Percentiles rank a stretch among this genome's conserved stretches.
Evolutionary conservation across 2,113 vertebrate species (phyloP).

Genomic region (Morphnarchus princeps): DNA sequence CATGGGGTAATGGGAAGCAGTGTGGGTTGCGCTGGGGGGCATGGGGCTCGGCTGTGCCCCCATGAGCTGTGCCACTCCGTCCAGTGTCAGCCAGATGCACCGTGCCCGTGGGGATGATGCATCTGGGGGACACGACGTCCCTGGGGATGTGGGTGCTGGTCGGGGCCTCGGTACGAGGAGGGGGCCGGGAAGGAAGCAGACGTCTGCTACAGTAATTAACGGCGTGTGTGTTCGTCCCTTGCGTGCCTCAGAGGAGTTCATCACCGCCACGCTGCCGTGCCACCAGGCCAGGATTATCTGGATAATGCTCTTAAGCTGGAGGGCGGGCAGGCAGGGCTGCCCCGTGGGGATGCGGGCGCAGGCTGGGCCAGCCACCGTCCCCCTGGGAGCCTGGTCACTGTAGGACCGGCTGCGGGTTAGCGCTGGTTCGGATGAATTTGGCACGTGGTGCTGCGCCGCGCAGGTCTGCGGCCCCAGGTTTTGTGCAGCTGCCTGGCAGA

Average conservation of each 20-base stretch:
- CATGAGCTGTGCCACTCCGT: accelerated
- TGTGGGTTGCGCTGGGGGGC: accelerated
- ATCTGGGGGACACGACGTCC: accelerated
- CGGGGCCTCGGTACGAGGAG: accelerated
- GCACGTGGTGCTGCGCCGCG: accelerated
- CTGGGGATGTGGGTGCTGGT: not conserved
- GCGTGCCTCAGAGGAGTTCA: conserved; percentile 2
- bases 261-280: not conserved
- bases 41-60: not conserved
- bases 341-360: not conserved
- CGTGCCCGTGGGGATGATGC: accelerated
- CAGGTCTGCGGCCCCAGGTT: not conserved
- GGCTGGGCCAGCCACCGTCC: not conserved
- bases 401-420: not conserved
- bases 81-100: not conserved
- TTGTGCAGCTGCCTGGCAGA: accelerated
- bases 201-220: not conserved
- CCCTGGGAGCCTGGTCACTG: not conserved
- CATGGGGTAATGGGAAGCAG: not conserved
- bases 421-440: accelerated
- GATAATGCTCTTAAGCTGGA: conserved; percentile 39
- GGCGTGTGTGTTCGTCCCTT: not conserved
- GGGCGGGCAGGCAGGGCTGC: not conserved
- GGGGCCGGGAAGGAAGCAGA: not conserved
- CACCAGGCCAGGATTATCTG: conserved; percentile 48